A percentile compares a stretch with the other conserved stretches of the same genome.
phyloP scores from a whole-genome alignment of 2,797 vertebrate species.

The Pipistrellus pipistrellus region DNA sequence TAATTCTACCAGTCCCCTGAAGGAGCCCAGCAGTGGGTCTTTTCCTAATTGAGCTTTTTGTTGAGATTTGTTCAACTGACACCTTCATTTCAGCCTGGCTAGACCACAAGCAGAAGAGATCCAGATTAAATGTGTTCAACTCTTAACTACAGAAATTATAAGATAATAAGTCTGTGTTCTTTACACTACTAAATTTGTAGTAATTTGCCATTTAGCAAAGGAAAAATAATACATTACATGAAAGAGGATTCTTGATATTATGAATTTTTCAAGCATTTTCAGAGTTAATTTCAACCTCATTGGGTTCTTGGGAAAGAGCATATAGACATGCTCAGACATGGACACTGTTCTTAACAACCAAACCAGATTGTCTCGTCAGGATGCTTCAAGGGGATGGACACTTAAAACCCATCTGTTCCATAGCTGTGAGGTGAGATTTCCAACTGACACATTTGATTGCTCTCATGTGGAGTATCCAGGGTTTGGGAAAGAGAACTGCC shows the following conservation, averaged over 20 bases:
- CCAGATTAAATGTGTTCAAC: neutral
- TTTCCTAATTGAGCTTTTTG: neutral
- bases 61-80: neutral
- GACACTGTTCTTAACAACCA: neutral
- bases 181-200: neutral
- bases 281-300: neutral
- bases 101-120: neutral
- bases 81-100: neutral
- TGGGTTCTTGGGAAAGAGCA: neutral
- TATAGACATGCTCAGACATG: neutral
- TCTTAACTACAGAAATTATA: neutral
- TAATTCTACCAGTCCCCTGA: neutral
- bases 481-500: neutral
- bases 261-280: neutral
- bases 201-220: neutral
- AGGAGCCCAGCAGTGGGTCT: neutral
- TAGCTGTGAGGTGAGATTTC: neutral
- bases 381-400: neutral
- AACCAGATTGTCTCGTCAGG: neutral
- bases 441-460: constrained; percentile 13
- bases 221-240: neutral
- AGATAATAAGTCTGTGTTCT: neutral
- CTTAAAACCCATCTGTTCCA: constrained; percentile 15
- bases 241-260: neutral
- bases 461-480: neutral